Evolutionary conservation across 2,888 invertebrate genomes (phyloP), one percentile per base, ranked within the genome.

Genomic region (Ceratothoa steindachneri): DNA sequence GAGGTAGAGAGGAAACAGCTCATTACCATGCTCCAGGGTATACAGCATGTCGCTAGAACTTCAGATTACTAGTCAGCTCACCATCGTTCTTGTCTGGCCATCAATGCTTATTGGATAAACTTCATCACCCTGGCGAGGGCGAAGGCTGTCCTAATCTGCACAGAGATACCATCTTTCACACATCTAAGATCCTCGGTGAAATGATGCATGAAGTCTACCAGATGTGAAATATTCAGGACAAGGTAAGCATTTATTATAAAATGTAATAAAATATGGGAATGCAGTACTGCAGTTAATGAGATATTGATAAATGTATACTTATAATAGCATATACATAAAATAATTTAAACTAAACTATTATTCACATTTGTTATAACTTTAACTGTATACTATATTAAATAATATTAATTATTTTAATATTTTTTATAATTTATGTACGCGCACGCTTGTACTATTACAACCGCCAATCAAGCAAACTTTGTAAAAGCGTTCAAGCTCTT

Each of bases 401-500:
- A 41, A 41, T 41, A 9, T 41, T 41, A 41, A 41, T 9, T 41
- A 41, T 41, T 41, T 41, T 9, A 41, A 41, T 41, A 41, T 41
- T 41, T 41, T 41, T 15, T 41, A 41, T 41, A 41, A 41, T 41
- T 41, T 41, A 41, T 27, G 2, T 27, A 27, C 24, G 15, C 28
- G 27, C 66, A 41, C 7, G 41, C 15, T 5, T 41, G 41, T 28
- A 19, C 24, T 28, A 28, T 66, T 12, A 66, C 66, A 22, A 66
- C 24, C 27, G 66, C 19, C 66, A 66, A 66, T 66, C 24, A 7
- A 5, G 15, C 24, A 22, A 66, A 66, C 66, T 66, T 66, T 66
- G 66, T 66, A 7, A 66, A 66, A n/a, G 66, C 66, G 2, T 66
- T 66, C 66, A 66, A 27, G 66, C 24, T 66, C 24, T 66, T 66